Evolutionary conservation across 2,113 vertebrate species (phyloP).

Genomic region (Plectropomus leopardus): DNA sequence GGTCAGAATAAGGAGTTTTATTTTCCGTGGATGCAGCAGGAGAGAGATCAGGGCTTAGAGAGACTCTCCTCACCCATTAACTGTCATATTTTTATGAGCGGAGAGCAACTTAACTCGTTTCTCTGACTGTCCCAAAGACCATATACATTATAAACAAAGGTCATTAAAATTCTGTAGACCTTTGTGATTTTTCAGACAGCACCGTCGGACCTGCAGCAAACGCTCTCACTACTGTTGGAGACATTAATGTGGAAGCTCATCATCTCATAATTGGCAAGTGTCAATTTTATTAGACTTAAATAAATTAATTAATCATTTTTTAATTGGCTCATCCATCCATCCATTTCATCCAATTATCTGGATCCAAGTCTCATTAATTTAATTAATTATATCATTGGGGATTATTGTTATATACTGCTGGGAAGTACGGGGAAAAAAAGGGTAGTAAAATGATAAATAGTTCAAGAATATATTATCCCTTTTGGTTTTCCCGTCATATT

Average conservation of each 20-base stretch:
- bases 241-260: too few species aligned
- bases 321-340: not conserved
- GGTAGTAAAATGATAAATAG: not conserved
- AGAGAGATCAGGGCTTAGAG: not conserved
- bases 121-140: not conserved
- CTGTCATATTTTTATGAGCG: not conserved
- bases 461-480: not conserved
- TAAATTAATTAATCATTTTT: not conserved
- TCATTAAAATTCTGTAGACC: too few species aligned
- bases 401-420: not conserved
- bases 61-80: not conserved
- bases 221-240: too few species aligned
- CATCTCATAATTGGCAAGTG: too few species aligned
- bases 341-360: not conserved
- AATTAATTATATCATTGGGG: not conserved
- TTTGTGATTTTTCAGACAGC: too few species aligned
- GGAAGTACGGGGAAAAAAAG: not conserved
- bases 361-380: not conserved
- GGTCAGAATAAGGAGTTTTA: conserved; percentile 20
- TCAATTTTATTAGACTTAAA: too few species aligned
- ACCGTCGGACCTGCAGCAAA: too few species aligned
- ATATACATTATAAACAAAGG: too few species aligned
- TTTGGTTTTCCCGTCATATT: not conserved
- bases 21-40: not conserved
- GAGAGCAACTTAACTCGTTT: not conserved